Percentiles rank a stretch among this genome's conserved stretches.
Evolutionary conservation across 2,888 invertebrate genomes (phyloP).

Genomic region (Lasioglossum malachurum): DNA sequence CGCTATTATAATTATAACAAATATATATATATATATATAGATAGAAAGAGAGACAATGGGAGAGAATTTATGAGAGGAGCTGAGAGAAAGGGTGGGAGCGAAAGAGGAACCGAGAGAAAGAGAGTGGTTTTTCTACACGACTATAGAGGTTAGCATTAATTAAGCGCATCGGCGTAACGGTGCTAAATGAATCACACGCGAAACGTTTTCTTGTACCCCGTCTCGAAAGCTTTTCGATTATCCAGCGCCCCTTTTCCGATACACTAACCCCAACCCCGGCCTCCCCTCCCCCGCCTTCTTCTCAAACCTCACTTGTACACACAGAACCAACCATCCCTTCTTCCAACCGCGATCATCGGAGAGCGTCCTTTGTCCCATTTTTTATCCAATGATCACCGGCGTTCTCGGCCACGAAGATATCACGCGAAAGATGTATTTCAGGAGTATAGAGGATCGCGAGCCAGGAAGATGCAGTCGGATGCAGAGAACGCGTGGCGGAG

Average conservation of each 20-base stretch:
- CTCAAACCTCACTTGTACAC: slow-evolving; percentile 1
- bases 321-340: not conserved
- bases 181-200: slow-evolving; percentile 58
- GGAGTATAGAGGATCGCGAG: slow-evolving; percentile 39
- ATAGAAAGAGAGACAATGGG: slow-evolving; percentile 37
- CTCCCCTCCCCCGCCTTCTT: not conserved
- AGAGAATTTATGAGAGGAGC: slow-evolving; percentile 29
- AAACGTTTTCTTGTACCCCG: slow-evolving; percentile 47
- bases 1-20: slow-evolving; percentile 57
- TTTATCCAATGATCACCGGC: slow-evolving; percentile 27
- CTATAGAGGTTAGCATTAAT: slow-evolving; percentile 70
- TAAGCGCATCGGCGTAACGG: slow-evolving; percentile 63
- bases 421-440: slow-evolving; percentile 56
- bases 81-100: slow-evolving; percentile 43
- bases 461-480: slow-evolving; percentile 48
- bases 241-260: slow-evolving; percentile 36
- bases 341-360: slow-evolving; percentile 21
- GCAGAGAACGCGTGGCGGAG: slow-evolving; percentile 59
- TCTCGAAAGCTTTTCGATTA: slow-evolving; percentile 41
- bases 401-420: slow-evolving; percentile 57
- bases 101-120: slow-evolving; percentile 33
- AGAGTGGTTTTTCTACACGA: slow-evolving; percentile 72
- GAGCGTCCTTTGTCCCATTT: not conserved
- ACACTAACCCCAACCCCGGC: not conserved
- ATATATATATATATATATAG: slow-evolving; percentile 39